phyloP scores from a whole-genome alignment of 2,888 invertebrate species.

The Oligia latruncula region DNA sequence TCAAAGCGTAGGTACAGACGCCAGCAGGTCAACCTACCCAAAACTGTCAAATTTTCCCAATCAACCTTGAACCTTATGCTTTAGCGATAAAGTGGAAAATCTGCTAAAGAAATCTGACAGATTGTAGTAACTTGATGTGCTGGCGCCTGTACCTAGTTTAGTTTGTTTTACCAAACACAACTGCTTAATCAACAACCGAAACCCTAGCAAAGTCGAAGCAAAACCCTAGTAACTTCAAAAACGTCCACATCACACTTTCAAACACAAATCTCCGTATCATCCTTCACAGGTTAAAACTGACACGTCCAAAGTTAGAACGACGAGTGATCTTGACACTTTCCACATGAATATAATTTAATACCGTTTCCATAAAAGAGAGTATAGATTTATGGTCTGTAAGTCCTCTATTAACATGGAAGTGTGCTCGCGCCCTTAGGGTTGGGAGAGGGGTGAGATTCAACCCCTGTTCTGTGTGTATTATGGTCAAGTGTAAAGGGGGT shows the following conservation, averaged over 20 bases:
- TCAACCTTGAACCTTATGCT: no score
- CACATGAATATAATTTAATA: slow-evolving; percentile 48
- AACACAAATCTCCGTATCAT: slow-evolving; percentile 3
- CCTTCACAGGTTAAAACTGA: slow-evolving; percentile 11
- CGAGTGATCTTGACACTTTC: slow-evolving; percentile 47
- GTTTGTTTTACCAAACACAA: no score
- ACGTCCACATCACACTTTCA: neutral
- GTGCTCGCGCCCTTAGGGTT: slow-evolving; percentile 43
- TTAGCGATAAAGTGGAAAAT: no score
- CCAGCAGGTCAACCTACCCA: no score
- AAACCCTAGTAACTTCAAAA: no score
- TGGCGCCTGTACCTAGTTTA: no score
- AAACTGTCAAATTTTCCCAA: no score
- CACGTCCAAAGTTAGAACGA: slow-evolving; percentile 14
- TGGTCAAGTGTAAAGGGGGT: slow-evolving; percentile 37
- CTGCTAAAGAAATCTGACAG: no score
- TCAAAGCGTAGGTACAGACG: no score
- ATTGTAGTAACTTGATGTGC: no score
- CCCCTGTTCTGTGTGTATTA: slow-evolving; percentile 42
- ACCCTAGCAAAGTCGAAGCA: neutral
- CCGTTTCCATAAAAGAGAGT: slow-evolving; percentile 32
- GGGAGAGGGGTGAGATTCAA: slow-evolving; percentile 33
- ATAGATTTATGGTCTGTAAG: slow-evolving; percentile 38
- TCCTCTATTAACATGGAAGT: slow-evolving; percentile 37
- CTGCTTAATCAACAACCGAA: no score